Evolutionary conservation across 1,140 invertebrate genomes (phyloP).

Genomic region (Tetramorium alpestre): DNA sequence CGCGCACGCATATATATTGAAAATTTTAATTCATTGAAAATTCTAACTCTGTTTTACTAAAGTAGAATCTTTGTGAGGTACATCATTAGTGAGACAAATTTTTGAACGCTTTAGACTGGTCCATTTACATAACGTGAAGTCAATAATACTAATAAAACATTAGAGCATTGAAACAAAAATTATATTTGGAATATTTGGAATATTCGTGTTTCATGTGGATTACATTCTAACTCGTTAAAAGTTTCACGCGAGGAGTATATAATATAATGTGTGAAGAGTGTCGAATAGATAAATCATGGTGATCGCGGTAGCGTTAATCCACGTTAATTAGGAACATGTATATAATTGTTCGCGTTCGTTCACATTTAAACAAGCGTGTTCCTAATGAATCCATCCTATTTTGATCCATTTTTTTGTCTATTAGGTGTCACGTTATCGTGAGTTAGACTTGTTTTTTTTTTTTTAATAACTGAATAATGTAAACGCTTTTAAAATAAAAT

Average conservation of each 20-base stretch:
- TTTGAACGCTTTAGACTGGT: too few relatives aligned
- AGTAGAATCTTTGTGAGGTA: too few relatives aligned
- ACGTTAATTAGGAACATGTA: not conserved
- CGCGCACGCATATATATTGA: too few relatives aligned
- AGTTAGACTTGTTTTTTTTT: not conserved
- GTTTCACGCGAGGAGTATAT: not conserved
- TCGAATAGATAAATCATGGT: not conserved
- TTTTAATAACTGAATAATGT: not conserved
- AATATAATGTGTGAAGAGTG: not conserved
- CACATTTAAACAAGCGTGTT: not conserved
- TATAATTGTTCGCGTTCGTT: not conserved
- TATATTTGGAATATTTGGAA: too few relatives aligned
- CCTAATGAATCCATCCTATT: not conserved
- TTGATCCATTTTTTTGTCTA: not conserved
- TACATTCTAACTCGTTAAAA: too few relatives aligned
- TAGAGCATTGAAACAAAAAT: too few relatives aligned
- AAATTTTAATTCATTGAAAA: too few relatives aligned
- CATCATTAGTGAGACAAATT: too few relatives aligned
- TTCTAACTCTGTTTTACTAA: too few relatives aligned
- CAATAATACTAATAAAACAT: too few relatives aligned
- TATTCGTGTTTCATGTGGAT: too few relatives aligned
- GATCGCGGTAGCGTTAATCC: not conserved
- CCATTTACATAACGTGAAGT: too few relatives aligned
- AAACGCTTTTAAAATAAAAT: not conserved
- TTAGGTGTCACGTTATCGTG: not conserved